A percentile compares a stretch with the other conserved stretches of the same genome.
Conservation (phyloP, 1,140 invertebrate genomes). For the Drosophila mayri region DNA sequence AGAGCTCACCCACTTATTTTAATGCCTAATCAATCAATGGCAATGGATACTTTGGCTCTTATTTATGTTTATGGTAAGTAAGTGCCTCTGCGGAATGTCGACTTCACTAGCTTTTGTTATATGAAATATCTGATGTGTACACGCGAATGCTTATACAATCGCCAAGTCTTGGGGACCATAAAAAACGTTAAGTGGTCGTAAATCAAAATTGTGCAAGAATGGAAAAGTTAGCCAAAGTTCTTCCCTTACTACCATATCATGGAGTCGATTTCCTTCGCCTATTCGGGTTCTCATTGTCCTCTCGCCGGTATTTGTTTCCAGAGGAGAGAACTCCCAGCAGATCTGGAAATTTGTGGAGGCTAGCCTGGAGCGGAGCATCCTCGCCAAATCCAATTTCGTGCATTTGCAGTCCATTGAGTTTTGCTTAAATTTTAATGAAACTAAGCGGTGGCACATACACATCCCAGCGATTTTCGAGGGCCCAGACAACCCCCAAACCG, state of each 20-base stretch:
- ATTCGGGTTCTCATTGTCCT: constrained; percentile 40
- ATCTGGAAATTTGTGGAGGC: constrained; percentile 41
- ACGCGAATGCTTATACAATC: constrained; percentile 16
- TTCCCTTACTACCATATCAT: constrained; percentile 11
- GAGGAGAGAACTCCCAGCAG: constrained; percentile 42
- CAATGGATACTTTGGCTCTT: constrained; percentile 4
- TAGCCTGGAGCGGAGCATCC: constrained; percentile 12
- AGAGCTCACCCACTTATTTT: neutral
- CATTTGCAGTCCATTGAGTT: constrained; percentile 75
- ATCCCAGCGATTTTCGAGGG: constrained; percentile 15
- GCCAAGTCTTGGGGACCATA: constrained; percentile 44
- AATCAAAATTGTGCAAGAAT: constrained; percentile 71
- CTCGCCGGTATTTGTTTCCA: constrained; percentile 56
- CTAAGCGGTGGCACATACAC: constrained; percentile 28
- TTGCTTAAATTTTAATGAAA: constrained; percentile 74
- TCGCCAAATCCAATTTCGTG: constrained; percentile 52
- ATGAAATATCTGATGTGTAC: constrained; percentile 7
- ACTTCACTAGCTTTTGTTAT: constrained; percentile 4
- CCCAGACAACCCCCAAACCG: constrained; percentile 4
- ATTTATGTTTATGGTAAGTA: constrained; percentile 1
- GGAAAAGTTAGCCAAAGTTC: constrained; percentile 64
- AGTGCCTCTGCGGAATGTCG: constrained; percentile 1
- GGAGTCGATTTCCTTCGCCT: constrained; percentile 19
- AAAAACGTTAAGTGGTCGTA: constrained; percentile 79
- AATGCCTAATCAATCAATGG: constrained; percentile 20